Evolutionary conservation across 2,888 invertebrate species (phyloP).

Genomic region (Peribatodes rhomboidaria): DNA sequence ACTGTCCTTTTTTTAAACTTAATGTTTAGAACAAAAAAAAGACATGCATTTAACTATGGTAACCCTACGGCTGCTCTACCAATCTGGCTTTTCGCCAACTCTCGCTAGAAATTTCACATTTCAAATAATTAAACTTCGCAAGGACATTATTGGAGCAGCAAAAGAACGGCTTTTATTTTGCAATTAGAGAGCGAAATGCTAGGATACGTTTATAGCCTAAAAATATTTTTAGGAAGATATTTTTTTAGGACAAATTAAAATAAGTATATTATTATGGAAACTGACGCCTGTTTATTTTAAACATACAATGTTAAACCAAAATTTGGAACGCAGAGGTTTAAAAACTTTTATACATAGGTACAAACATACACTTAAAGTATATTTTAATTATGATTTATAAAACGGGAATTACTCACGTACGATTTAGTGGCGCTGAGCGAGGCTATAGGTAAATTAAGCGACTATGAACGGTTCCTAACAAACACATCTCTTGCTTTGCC

Average conservation of each 20-base stretch:
- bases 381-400: no score
- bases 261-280: not conserved
- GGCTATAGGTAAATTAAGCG: no score
- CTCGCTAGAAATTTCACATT: slow-evolving; percentile 57
- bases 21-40: not conserved
- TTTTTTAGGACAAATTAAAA: not conserved
- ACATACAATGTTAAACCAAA: no score
- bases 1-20: no score
- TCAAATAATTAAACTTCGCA: slow-evolving; percentile 64
- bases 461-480: no score
- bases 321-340: no score
- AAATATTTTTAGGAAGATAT: not conserved
- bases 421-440: no score
- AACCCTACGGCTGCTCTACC: slow-evolving; percentile 23
- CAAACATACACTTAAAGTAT: no score
- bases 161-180: slow-evolving; percentile 41
- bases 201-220: slow-evolving; percentile 10
- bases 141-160: slow-evolving; percentile 44
- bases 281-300: not conserved
- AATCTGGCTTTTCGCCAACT: slow-evolving; percentile 57
- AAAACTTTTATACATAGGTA: no score
- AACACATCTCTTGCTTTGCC: no score
- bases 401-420: no score
- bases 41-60: slow-evolving; percentile 23
- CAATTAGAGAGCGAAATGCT: slow-evolving; percentile 40